Percentiles rank a stretch among this genome's conserved stretches.
These are phyloP conservation scores for Helicolenus hilgendorfi DNA, from an alignment of 2,797 vertebrate genomes.

Conservation along the genomic window DNA sequence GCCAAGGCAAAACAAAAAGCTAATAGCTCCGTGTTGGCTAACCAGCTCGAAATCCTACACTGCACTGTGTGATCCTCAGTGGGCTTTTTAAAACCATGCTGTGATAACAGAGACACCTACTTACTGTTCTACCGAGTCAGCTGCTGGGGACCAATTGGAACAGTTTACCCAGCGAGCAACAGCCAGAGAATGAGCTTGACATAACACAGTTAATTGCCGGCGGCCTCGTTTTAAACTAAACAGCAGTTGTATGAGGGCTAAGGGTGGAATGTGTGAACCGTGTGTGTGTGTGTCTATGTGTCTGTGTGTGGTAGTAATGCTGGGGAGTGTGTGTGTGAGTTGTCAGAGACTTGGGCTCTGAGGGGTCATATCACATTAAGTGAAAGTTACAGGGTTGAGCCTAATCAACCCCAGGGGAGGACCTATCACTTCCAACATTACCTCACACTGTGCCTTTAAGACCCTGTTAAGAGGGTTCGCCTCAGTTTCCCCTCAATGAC, in stretches of 20 bases:
- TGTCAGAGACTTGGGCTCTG: slow-evolving; percentile 68
- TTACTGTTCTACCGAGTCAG: slow-evolving; percentile 79
- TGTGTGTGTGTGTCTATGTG: slow-evolving; percentile 33
- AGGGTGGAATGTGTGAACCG: slow-evolving; percentile 63
- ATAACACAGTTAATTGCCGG: slow-evolving; percentile 86
- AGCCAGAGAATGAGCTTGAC: slow-evolving; percentile 82
- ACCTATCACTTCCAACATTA: slow-evolving; percentile 85
- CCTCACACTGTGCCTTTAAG: slow-evolving; percentile 77
- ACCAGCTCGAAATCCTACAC: slow-evolving; percentile 50
- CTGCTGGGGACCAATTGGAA: slow-evolving; percentile 82
- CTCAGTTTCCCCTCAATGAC: slow-evolving; percentile 60
- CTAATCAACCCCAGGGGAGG: slow-evolving; percentile 85
- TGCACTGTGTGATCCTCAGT: slow-evolving; percentile 58
- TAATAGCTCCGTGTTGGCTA: slow-evolving; percentile 23
- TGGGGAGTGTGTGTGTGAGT: slow-evolving; percentile 34
- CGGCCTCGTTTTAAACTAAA: slow-evolving; percentile 85
- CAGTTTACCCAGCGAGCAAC: slow-evolving; percentile 82
- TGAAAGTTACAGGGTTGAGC: slow-evolving; percentile 84
- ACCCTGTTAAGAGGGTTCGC: slow-evolving; percentile 62
- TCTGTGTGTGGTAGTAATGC: slow-evolving; percentile 68
- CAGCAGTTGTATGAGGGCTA: slow-evolving; percentile 64
- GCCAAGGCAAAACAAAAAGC: slow-evolving; percentile 51
- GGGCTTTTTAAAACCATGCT: slow-evolving; percentile 72
- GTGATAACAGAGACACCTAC: slow-evolving; percentile 82
- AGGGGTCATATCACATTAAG: slow-evolving; percentile 84